Conservation (phyloP, 2,888 invertebrate species). For the Uropetala carovei region DNA sequence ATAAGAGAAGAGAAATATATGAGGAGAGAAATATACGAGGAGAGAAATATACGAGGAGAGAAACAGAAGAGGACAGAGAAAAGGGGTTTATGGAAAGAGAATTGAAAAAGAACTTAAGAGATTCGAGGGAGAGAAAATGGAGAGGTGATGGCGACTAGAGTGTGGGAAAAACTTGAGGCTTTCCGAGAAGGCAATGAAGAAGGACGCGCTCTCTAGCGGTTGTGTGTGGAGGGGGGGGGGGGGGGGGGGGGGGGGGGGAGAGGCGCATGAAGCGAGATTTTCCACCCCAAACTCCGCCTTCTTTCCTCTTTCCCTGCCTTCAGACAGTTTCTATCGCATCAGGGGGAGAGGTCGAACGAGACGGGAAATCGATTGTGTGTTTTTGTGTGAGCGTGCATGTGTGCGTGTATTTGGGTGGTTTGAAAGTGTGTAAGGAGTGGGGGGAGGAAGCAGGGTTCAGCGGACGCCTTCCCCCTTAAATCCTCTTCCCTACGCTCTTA, state of each 20-base stretch:
- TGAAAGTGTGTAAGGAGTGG: not conserved
- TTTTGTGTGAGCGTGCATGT: conserved; percentile 34
- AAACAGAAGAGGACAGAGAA: not conserved
- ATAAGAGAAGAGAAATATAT: not conserved
- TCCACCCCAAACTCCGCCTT: too few species aligned
- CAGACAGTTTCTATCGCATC: not conserved
- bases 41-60: too few species aligned
- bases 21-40: not conserved
- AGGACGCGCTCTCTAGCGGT: too few species aligned
- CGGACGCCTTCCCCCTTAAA: too few species aligned
- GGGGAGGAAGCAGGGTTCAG: too few species aligned
- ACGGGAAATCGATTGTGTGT: conserved; percentile 31
- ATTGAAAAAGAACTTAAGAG: not conserved
- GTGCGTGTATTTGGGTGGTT: conserved; percentile 11
- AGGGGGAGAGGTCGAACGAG: not conserved
- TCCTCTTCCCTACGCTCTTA: too few species aligned
- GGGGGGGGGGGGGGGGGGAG: not conserved
- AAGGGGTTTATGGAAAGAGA: not conserved
- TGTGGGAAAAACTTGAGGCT: not conserved
- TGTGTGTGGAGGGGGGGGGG: not conserved
- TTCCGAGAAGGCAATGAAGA: not conserved
- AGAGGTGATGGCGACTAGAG: not conserved
- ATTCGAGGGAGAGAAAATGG: too few species aligned
- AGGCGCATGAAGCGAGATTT: not conserved
- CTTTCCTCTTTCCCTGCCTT: not conserved